Evolutionary conservation across 2,888 invertebrate genomes (phyloP), one percentile per base, ranked within the genome.

Genomic region (Ashinkailepas kermadecensis): DNA sequence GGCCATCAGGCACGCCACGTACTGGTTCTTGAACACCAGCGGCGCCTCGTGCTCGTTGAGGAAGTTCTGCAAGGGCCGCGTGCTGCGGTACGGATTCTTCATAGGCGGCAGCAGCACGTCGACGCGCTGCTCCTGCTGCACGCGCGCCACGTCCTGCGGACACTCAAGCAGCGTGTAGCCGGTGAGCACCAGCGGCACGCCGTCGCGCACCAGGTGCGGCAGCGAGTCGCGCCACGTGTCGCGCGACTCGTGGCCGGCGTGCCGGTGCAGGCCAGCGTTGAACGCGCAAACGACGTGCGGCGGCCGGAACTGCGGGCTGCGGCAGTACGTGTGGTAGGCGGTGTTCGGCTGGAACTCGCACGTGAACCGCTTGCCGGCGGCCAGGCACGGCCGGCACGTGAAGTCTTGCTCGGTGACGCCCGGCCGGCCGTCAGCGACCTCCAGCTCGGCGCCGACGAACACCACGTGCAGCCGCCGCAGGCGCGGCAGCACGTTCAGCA

Each of bases 231-330:
- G 80, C 82, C 82, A 81, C n/a, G 81, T 78, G 39, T 83, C 81
- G 23, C 59, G n/a, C 11, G 23, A 23, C 39, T 74, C 54, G 18
- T 81, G 78, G 7, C 81, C 82, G 10, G 79, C 58, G 56, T 56
- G 79, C 62, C 82, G 82, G 59, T 83, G 83, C 58, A 83, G 83
- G 6, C 83, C 83, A 81, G 83, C 83, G 70, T 83, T 83, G 64
- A 81, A 83, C n/a, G 83, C 82, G 25, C 82, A 57, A 23, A 83
- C 70, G 23, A 80, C 78, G 79, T 83, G 74, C 54, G 83, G 82
- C 9, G 62, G 78, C 4, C 58, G 56, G 58, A 58, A 82, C 56
- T 82, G 79, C 79, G 79, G 58, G 58, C 25, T 25, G 58, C 79
- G 57, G 79, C n/a, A 58, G 58, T 58, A 79, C 12, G n/a, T 79